Percentiles rank a stretch among this genome's conserved stretches.
Conservation (phyloP, 2,797 vertebrate genomes). For the Loris lydekkerianus region DNA sequence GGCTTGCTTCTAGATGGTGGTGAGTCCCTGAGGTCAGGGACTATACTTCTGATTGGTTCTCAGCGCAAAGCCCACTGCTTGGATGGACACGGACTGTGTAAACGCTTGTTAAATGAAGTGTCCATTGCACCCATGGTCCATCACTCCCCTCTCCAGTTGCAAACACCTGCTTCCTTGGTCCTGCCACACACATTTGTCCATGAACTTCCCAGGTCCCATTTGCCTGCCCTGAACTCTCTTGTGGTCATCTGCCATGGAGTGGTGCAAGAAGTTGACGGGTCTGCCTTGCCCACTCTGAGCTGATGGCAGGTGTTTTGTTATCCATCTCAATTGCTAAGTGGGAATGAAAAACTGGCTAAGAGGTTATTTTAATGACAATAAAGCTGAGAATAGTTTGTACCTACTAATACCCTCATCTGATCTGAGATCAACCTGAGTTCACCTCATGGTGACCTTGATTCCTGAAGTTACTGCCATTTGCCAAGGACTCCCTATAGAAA, state of each 20-base stretch:
- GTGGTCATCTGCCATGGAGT: accelerated
- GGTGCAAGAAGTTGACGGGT: background rate
- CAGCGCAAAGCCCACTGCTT: background rate
- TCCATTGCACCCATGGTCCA: accelerated
- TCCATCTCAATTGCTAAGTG: background rate
- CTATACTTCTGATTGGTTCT: background rate
- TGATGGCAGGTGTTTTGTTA: background rate
- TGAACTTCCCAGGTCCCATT: no score
- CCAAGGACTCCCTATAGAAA: no score
- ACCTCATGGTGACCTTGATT: background rate
- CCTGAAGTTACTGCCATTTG: background rate
- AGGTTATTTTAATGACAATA: background rate
- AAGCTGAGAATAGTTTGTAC: background rate
- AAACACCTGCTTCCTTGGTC: background rate
- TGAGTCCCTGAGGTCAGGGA: background rate
- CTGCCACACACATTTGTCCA: background rate
- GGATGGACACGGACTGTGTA: background rate
- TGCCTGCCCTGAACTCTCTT: background rate
- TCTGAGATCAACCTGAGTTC: background rate
- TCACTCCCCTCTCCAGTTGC: background rate
- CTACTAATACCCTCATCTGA: background rate
- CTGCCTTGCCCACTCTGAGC: background rate
- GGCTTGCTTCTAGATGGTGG: background rate
- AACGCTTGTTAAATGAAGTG: background rate
- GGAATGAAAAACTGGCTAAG: background rate